These are phyloP conservation scores for Seira sanloemensis DNA, from an alignment of 2,888 invertebrate genomes.

Conservation along the genomic window DNA sequence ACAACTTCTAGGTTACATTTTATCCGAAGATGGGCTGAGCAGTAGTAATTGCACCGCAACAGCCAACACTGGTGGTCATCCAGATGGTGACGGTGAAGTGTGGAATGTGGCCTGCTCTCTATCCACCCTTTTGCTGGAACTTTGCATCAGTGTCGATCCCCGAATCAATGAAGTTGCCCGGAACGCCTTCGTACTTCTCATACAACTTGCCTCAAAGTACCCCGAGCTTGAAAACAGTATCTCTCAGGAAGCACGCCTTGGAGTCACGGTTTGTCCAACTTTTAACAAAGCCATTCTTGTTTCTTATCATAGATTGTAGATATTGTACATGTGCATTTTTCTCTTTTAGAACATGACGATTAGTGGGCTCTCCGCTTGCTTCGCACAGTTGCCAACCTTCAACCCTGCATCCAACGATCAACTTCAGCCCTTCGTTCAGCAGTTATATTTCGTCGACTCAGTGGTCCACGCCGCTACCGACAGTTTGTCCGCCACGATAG, in stretches of 20 bases:
- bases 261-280: constrained; percentile 64
- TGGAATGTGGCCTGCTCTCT: constrained; percentile 72
- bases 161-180: constrained; percentile 68
- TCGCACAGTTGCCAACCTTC: constrained; percentile 71
- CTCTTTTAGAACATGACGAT: constrained; percentile 70
- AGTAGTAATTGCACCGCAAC: neutral
- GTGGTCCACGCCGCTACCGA: constrained; percentile 67
- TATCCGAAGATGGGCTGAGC: constrained; percentile 3
- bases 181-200: constrained; percentile 69
- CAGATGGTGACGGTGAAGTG: neutral
- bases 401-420: constrained; percentile 60
- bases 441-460: constrained; percentile 71
- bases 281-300: neutral
- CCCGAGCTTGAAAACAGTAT: constrained; percentile 69
- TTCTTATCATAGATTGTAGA: no score
- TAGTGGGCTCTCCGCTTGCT: constrained; percentile 71
- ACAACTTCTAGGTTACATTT: constrained; percentile 68
- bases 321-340: neutral
- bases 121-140: constrained; percentile 70
- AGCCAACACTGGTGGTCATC: constrained; percentile 1
- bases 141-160: constrained; percentile 67
- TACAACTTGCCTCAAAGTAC: constrained; percentile 67
- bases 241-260: constrained; percentile 68
- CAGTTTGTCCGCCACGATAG: constrained; percentile 50
- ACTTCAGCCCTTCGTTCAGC: constrained; percentile 67